Conservation (phyloP, 2,888 invertebrate species). For the Lottia scabra region DNA sequence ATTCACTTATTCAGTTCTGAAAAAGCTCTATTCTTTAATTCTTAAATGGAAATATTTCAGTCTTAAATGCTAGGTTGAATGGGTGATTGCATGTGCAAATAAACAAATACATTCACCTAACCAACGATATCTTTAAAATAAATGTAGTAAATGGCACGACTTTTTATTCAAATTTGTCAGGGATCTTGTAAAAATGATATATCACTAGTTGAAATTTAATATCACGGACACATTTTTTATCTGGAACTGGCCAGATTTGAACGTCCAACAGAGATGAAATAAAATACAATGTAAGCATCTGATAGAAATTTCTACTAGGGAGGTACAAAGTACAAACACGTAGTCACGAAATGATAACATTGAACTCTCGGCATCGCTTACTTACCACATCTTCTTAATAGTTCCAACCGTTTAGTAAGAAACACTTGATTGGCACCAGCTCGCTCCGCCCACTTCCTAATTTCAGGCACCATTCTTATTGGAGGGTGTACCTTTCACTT, state of each 20-base stretch:
- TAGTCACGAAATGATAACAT: constrained; percentile 1
- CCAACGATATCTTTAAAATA: too few relatives aligned
- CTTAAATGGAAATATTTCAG: too few relatives aligned
- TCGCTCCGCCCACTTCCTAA: constrained; percentile 9
- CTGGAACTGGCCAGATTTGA: not conserved
- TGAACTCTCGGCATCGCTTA: constrained; percentile 1
- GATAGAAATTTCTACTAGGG: not conserved
- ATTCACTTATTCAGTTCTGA: too few relatives aligned
- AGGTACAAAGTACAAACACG: constrained; percentile 3
- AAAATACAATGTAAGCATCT: not conserved
- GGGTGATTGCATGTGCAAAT: too few relatives aligned
- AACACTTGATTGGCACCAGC: not conserved
- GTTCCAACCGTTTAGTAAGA: not conserved
- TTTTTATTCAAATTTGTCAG: too few relatives aligned
- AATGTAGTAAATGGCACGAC: too few relatives aligned
- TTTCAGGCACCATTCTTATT: not conserved
- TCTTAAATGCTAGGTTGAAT: too few relatives aligned
- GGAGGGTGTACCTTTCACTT: constrained; percentile 9
- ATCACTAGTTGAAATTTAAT: too few relatives aligned
- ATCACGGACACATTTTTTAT: not conserved
- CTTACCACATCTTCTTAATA: not conserved
- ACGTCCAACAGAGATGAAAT: constrained; percentile 4
- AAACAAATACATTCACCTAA: too few relatives aligned
- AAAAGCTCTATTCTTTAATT: too few relatives aligned
- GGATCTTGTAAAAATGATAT: too few relatives aligned